Evolutionary conservation across 2,113 vertebrate genomes (phyloP).

Genomic region (Heptranchias perlo): DNA sequence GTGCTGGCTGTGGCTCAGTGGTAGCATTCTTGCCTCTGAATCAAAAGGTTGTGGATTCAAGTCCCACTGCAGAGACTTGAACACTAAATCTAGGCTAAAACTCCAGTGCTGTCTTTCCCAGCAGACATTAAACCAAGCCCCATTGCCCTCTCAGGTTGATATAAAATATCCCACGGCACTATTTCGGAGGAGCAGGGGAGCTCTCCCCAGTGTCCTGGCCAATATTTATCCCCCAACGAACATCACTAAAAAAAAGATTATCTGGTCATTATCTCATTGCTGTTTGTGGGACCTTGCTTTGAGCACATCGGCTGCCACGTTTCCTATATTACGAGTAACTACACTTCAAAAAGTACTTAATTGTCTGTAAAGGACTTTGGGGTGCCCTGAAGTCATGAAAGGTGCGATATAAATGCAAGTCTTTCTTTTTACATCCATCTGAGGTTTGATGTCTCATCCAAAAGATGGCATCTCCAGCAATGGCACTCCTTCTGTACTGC

Average conservation of each 20-base stretch:
- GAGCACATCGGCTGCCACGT: not conserved
- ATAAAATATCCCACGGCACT: not conserved
- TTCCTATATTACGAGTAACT: too few relatives aligned
- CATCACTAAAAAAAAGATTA: not conserved
- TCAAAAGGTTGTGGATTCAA: not conserved
- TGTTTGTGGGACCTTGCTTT: not conserved
- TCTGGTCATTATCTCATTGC: not conserved
- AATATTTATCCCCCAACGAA: not conserved
- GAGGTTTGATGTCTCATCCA: not conserved
- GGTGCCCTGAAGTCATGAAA: not conserved
- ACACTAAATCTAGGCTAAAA: not conserved
- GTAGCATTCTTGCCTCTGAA: not conserved
- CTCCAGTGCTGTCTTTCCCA: not conserved
- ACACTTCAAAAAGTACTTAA: not conserved
- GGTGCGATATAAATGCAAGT: too few relatives aligned
- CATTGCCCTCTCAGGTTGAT: not conserved
- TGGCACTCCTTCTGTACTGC: too few relatives aligned
- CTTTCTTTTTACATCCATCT: not conserved
- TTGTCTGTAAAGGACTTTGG: not conserved
- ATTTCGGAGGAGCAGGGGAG: not conserved
- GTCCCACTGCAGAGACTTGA: too few relatives aligned
- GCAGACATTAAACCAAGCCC: not conserved
- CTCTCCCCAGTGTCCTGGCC: not conserved
- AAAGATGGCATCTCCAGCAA: not conserved
- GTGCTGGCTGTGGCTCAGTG: not conserved